A percentile compares a stretch with the other conserved stretches of the same genome.
Evolutionary conservation across 2,113 vertebrate species (phyloP).

Genomic region (Catharus bicknelli): DNA sequence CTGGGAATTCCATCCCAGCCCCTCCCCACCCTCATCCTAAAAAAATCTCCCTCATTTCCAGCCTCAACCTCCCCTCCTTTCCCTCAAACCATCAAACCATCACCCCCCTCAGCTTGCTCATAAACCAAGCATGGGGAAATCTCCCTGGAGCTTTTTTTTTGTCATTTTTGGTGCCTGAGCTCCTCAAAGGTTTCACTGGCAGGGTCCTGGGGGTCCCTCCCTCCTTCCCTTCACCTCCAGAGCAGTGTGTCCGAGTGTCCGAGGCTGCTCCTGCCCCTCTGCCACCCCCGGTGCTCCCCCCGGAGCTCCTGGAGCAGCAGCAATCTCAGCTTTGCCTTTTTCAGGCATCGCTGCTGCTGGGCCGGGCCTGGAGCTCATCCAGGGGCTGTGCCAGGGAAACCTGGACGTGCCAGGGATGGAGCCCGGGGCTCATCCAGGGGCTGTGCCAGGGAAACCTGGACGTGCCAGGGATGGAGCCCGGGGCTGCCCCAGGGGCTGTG

Average conservation of each 20-base stretch:
- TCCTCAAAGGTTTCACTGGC: background rate
- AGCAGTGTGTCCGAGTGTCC: background rate
- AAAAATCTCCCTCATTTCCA: background rate
- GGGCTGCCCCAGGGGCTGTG: too few relatives aligned
- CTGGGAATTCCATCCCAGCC: background rate
- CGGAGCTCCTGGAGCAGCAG: background rate
- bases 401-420: too few relatives aligned
- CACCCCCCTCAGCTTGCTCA: background rate
- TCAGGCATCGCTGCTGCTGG: background rate
- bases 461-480: background rate
- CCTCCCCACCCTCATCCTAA: background rate
- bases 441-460: background rate
- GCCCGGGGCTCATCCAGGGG: too few relatives aligned
- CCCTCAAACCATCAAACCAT: too few relatives aligned
- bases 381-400: background rate
- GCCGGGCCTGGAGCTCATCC: background rate
- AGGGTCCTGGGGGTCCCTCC: background rate
- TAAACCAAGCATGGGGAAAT: accelerated
- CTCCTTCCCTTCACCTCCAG: background rate
- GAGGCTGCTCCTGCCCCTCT: background rate
- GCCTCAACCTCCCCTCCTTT: background rate
- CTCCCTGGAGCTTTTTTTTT: background rate
- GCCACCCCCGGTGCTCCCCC: background rate
- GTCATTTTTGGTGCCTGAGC: background rate
- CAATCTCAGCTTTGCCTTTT: background rate